Base-by-base conservation (phyloP, 1,140 invertebrate genomes). In the Propsilocerus akamusi region DNA sequence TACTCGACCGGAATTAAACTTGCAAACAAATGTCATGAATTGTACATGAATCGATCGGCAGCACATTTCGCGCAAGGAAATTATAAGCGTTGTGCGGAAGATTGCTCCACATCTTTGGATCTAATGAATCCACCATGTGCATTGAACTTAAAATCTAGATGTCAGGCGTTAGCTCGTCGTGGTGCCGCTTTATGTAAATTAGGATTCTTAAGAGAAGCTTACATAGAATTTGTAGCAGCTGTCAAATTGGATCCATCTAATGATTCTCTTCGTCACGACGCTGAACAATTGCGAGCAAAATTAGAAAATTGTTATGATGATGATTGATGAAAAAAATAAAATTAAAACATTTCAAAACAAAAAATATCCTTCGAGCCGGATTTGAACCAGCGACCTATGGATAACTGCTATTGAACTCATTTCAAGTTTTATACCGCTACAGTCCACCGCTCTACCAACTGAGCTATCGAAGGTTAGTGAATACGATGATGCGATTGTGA, bases 1-100 rank as follows among this genome's bases (percentile, higher is more conserved):
- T 89, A 84, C 57, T 74, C 74, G 22, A 82, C 83, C 60, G 86
- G 81, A 2, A 81, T 90, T 24, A 76, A 78, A 56, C 65, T 88
- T 1, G 80, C 78, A 49, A 72, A 78, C 25, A 81, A 84, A 58
- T 72, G 86, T 60, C 73, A 78, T 5, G 77, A 78, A 49, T 67
- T 90, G 4, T 88, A 80, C 60, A 74, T 79, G 0, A 84, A 80
- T 54, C 71, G 86, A 64, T 79, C 85, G 5, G 76, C 76, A 26
- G 80, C 83, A 22, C 86, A 91, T 63, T 74, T 86, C 49, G 74
- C 75, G 26, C 52, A 83, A 11, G 76, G 74, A 49, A 86, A 87
- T 68, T 80, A 81, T 57, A 71, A 76, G 52, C 83, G 79, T 71
- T 79, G 77, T 55, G 68, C 65, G 12, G 64, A 68, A 56, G 72